Conservation (phyloP, 2,888 invertebrate genomes). For the Erpobdella octoculata region DNA sequence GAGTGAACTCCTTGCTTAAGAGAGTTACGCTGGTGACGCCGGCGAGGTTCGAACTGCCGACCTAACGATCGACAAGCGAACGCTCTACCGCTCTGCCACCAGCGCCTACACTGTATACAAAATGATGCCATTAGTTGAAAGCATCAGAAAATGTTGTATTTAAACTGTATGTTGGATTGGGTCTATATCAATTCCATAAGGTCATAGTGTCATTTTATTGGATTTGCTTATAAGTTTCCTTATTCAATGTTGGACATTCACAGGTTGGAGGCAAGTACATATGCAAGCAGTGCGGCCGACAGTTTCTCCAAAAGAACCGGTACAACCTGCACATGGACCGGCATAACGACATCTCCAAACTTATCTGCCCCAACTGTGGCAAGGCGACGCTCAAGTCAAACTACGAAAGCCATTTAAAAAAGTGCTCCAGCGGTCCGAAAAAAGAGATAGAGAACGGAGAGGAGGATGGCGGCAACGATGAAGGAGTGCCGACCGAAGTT, state of each 20-base stretch:
- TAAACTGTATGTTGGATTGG: no score
- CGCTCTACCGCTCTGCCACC: no score
- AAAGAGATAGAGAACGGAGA: not conserved
- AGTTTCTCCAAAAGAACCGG: constrained; percentile 28
- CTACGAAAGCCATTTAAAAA: constrained; percentile 13
- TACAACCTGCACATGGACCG: constrained; percentile 28
- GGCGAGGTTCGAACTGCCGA: no score
- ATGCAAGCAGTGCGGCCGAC: constrained; percentile 28
- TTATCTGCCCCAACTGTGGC: constrained; percentile 28
- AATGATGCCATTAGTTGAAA: no score
- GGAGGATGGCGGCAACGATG: not conserved
- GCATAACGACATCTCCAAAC: constrained; percentile 24
- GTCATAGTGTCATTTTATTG: no score
- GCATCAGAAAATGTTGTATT: no score
- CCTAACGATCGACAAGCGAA: no score
- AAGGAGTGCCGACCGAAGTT: not conserved
- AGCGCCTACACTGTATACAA: no score
- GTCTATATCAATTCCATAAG: no score
- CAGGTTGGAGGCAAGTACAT: constrained; percentile 29
- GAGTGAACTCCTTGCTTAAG: no score
- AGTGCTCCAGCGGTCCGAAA: not conserved
- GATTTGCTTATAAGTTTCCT: not conserved
- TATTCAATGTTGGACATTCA: no score
- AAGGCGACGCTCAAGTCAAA: constrained; percentile 16
- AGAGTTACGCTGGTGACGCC: no score